Percentiles rank a stretch among this genome's conserved stretches.
phyloP scores from a whole-genome alignment of 2,113 vertebrate genomes.

The Cisticola juncidis region DNA sequence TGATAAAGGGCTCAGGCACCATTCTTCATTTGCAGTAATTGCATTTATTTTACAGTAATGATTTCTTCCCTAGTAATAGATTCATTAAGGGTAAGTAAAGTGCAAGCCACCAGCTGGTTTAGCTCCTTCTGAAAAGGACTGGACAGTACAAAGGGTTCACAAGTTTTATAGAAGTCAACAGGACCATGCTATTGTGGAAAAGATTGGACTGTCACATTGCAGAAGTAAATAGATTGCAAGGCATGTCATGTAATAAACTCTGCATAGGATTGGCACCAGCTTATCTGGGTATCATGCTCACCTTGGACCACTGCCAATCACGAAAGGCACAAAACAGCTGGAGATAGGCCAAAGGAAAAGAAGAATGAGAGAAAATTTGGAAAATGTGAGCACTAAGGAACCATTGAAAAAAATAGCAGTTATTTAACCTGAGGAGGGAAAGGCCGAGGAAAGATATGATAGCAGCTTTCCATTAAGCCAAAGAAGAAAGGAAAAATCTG shows the following conservation, averaged over 20 bases:
- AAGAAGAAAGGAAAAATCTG: constrained; percentile 1
- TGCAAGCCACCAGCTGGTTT: not conserved
- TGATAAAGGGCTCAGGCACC: not conserved
- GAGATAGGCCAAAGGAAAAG: not conserved
- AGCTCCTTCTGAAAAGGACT: not conserved
- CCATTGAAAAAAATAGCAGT: not conserved
- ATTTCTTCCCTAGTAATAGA: not conserved
- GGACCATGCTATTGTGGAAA: not conserved
- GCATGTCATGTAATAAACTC: not conserved
- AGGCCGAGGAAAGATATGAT: constrained; percentile 5
- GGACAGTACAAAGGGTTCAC: not conserved
- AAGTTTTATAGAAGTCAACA: not conserved
- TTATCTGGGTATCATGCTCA: not conserved
- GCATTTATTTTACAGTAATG: not conserved
- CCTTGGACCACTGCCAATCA: not conserved
- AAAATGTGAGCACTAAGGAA: not conserved
- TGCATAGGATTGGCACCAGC: not conserved
- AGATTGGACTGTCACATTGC: not conserved
- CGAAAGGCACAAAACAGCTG: not conserved
- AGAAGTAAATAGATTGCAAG: not conserved
- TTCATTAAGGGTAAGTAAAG: not conserved
- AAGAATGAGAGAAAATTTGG: constrained; percentile 1
- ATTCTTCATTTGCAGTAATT: not conserved
- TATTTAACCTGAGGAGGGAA: constrained; percentile 24
- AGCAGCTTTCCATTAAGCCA: constrained; percentile 6